Conservation (phyloP, 2,797 vertebrate genomes). For the Myoxocephalus aenaeus region DNA sequence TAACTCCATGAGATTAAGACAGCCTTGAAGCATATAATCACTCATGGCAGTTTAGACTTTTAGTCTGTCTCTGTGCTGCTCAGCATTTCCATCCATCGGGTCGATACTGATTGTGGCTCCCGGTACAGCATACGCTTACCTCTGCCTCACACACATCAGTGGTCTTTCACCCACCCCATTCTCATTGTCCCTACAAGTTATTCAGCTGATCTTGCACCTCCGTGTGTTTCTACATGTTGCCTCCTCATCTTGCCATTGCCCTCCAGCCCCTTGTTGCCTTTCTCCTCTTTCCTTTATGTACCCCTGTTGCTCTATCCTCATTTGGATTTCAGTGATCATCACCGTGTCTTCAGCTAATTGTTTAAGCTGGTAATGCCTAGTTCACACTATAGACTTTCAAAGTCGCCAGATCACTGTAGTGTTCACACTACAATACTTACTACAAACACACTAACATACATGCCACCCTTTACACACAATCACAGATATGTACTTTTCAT, state of each 20-base stretch:
- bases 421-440: not conserved
- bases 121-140: slow-evolving; percentile 1
- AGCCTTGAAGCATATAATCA: slow-evolving; percentile 18
- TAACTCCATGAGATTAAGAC: slow-evolving; percentile 4
- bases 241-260: slow-evolving; percentile 15
- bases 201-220: slow-evolving; percentile 11
- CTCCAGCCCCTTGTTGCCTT: not conserved
- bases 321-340: slow-evolving; percentile 60
- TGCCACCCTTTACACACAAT: not conserved
- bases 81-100: slow-evolving; percentile 16
- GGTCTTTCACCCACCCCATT: not conserved
- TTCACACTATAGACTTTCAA: no score
- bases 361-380: no score
- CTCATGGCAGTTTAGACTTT: slow-evolving; percentile 7
- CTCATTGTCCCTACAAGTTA: slow-evolving; percentile 12
- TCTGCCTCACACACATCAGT: not conserved
- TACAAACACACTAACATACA: not conserved
- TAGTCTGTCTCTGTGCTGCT: not conserved
- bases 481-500: not conserved
- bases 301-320: not conserved
- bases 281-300: slow-evolving; percentile 3
- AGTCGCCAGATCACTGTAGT: no score
- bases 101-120: slow-evolving; percentile 23
- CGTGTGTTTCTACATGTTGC: slow-evolving; percentile 13
- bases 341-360: slow-evolving; percentile 33